Base-by-base conservation (phyloP, 2,888 invertebrate genomes). In the Athetis lepigone region DNA sequence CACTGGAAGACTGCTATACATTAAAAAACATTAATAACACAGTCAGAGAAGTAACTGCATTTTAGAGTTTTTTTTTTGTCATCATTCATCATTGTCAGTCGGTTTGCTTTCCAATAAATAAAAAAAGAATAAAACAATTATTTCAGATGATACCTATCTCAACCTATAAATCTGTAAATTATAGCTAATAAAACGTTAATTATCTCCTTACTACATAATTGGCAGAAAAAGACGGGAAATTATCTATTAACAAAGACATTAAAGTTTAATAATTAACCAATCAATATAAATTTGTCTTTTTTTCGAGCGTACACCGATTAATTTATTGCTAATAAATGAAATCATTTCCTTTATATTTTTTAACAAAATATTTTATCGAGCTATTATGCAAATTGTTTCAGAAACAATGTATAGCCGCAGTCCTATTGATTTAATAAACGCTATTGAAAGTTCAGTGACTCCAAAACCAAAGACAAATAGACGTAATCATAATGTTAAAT, bases 391-490 rank as follows among this genome's bases (percentile, higher is more conserved):
- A 60, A 70, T 70, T 70, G 11, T 4, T 37, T 23, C 42, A 23
- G 36, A 57, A 58, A 39, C 45, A 46, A 70, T 75, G 70, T 70
- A 70, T 54, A 25, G 7, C 37, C 52, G 40, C 52, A 50, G 37
- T 43, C 43, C 49, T 3, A 33, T 40, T 39, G 43, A 70, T 61
- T 42, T 23, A 61, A 52, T 68, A 61, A 62, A 57, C 42, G 23
- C 43, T 19, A 29, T 18, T 6, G 45, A 33, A 56, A 70, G 77
- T 76, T 77, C 80, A 77, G 4, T 69, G 77, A 77, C 77, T 37
- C 27, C 45, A 70, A 16, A 52, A 36, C 25, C 45, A 70, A 25
- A 65, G 71, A 62, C 36, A 65, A 70, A 58, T 27, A 27, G 51
- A 50, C 19, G 50, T 51, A 23, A 37, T 29, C 69, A 25, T 64